A percentile compares a stretch with the other conserved stretches of the same genome.
Conservation (phyloP, 1,140 invertebrate genomes). For the Euglossa dilemma region DNA sequence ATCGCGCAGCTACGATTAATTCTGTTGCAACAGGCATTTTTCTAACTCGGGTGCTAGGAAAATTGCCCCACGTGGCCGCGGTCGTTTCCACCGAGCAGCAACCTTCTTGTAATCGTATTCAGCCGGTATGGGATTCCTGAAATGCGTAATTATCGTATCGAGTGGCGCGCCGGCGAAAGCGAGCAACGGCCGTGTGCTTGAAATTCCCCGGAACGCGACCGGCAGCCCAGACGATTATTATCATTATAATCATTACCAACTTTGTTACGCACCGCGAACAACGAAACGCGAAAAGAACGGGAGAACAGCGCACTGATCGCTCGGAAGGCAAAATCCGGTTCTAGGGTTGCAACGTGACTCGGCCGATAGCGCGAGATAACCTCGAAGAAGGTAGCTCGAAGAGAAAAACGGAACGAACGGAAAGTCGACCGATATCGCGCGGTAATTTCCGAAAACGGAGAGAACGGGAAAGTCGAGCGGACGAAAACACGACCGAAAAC, state of each 20-base stretch:
- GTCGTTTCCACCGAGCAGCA: background rate
- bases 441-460: too few species aligned
- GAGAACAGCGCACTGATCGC: too few species aligned
- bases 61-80: background rate
- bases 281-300: too few species aligned
- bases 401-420: too few species aligned
- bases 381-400: too few species aligned
- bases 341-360: too few species aligned
- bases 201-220: background rate
- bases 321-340: too few species aligned
- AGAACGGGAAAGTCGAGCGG: too few species aligned
- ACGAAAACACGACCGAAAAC: too few species aligned
- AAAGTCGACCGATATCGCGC: too few species aligned
- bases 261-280: too few species aligned
- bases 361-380: too few species aligned
- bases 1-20: conserved; percentile 26
- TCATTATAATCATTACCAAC: background rate
- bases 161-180: conserved; percentile 3
- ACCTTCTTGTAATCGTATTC: background rate
- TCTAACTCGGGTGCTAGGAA: conserved; percentile 12
- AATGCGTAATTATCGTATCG: conserved; percentile 6
- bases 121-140: conserved; percentile 1
- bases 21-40: conserved; percentile 27
- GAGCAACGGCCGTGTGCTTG: background rate
- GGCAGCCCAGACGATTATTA: background rate